A percentile compares a stretch with the other conserved stretches of the same genome.
phyloP scores from a whole-genome alignment of 2,888 invertebrate genomes.

The Galerucella pusilla region DNA sequence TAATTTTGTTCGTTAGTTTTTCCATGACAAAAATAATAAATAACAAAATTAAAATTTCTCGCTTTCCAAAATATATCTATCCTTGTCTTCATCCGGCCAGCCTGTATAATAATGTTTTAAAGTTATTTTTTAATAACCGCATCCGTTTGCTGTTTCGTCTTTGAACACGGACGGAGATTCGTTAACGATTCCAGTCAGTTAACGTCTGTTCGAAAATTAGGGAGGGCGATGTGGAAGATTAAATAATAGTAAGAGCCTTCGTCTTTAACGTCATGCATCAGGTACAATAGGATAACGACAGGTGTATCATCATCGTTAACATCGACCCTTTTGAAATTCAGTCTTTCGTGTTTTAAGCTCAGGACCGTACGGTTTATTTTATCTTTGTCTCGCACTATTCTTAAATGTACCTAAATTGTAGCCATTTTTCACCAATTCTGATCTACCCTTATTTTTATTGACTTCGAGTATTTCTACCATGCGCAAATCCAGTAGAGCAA shows the following conservation, averaged over 20 bases:
- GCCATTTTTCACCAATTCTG: too few species aligned
- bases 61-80: too few species aligned
- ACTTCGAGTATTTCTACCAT: too few species aligned
- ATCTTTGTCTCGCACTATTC: background rate
- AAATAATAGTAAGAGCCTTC: slow-evolving; percentile 9
- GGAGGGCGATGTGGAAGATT: slow-evolving; percentile 5
- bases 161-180: background rate
- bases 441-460: too few species aligned
- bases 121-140: background rate
- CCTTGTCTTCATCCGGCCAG: background rate
- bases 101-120: background rate
- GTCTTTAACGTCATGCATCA: slow-evolving; percentile 1
- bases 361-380: background rate
- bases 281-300: slow-evolving; percentile 1
- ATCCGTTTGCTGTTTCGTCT: background rate
- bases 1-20: too few species aligned
- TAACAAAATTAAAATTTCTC: too few species aligned
- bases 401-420: background rate
- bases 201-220: slow-evolving; percentile 11
- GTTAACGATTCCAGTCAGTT: slow-evolving; percentile 4
- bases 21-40: too few species aligned
- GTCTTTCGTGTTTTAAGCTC: background rate
- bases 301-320: slow-evolving; percentile 8
- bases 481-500: too few species aligned
- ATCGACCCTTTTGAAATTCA: background rate